These are phyloP conservation scores for Paratrypauchen microcephalus DNA, from an alignment of 2,797 vertebrate species.

Conservation along the genomic window DNA sequence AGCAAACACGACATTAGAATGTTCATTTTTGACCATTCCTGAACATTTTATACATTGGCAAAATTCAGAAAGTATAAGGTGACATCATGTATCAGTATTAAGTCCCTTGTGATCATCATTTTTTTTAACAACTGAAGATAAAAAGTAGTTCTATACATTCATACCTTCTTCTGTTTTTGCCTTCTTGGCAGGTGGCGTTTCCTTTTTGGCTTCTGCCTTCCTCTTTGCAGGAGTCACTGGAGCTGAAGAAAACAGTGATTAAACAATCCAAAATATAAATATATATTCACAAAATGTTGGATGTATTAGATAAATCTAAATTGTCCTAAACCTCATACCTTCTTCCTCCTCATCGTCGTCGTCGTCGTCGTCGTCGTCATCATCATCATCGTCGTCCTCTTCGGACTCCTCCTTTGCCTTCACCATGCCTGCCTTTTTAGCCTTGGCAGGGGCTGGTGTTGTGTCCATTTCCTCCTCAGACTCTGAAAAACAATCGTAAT, in stretches of 20 bases:
- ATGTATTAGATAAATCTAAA: too few relatives aligned
- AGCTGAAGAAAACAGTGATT: slow-evolving; percentile 43
- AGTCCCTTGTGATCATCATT: slow-evolving; percentile 83
- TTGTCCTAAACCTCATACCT: slow-evolving; percentile 5
- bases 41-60: too few relatives aligned
- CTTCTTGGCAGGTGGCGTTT: slow-evolving; percentile 88
- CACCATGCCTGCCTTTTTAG: slow-evolving; percentile 86
- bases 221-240: slow-evolving; percentile 85
- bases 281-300: too few relatives aligned
- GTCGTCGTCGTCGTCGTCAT: slow-evolving; percentile 85
- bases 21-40: not conserved
- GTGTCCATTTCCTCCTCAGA: slow-evolving; percentile 93
- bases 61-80: slow-evolving; percentile 54
- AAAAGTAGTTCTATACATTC: not conserved
- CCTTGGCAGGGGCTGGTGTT: slow-evolving; percentile 75
- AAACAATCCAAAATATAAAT: not conserved
- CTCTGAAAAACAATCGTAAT: slow-evolving; percentile 60
- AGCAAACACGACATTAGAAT: not conserved
- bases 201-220: slow-evolving; percentile 85
- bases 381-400: slow-evolving; percentile 86
- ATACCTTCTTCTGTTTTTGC: slow-evolving; percentile 84
- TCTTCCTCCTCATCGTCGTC: slow-evolving; percentile 85
- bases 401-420: slow-evolving; percentile 87
- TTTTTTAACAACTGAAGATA: not conserved
- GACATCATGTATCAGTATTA: slow-evolving; percentile 82